Conservation (phyloP, 2,888 invertebrate genomes). For the Erebia aethiops region DNA sequence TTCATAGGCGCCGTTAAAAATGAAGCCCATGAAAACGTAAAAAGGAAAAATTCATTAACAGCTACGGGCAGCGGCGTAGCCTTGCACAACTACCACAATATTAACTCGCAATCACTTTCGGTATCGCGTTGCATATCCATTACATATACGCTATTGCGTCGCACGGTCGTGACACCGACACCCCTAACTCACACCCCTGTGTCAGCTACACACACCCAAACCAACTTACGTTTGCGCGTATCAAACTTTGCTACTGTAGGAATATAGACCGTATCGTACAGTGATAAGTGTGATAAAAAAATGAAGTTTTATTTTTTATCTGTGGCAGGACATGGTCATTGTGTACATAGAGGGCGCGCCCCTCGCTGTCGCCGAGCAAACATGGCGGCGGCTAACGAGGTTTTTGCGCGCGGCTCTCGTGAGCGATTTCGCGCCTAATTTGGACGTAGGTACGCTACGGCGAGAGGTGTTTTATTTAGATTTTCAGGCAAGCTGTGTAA, state of each 20-base stretch:
- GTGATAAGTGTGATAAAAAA: constrained; percentile 39
- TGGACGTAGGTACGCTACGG: constrained; percentile 56
- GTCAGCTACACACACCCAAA: constrained; percentile 69
- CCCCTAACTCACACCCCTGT: constrained; percentile 74
- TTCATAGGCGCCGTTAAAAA: constrained; percentile 6
- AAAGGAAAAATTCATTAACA: constrained; percentile 27
- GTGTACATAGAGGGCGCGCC: constrained; percentile 81
- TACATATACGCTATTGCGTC: constrained; percentile 76
- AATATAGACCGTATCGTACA: constrained; percentile 48
- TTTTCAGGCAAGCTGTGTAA: constrained; percentile 42
- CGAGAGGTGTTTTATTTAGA: constrained; percentile 56
- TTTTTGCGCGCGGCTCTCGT: constrained; percentile 76
- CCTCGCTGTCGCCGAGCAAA: constrained; percentile 78
- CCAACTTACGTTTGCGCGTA: constrained; percentile 51
- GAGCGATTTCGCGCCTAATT: constrained; percentile 82
- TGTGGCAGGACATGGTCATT: constrained; percentile 52
- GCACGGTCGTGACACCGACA: constrained; percentile 72
- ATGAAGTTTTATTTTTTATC: constrained; percentile 29
- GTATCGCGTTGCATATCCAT: constrained; percentile 77
- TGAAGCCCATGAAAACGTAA: constrained; percentile 2
- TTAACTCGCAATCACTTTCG: constrained; percentile 61
- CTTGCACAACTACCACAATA: constrained; percentile 36
- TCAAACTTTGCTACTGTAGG: constrained; percentile 23
- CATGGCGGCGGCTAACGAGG: constrained; percentile 80
- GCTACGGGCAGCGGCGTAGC: not conserved